These are phyloP conservation scores for Picathartes gymnocephalus DNA, from an alignment of 2,113 vertebrate species.

Conservation along the genomic window DNA sequence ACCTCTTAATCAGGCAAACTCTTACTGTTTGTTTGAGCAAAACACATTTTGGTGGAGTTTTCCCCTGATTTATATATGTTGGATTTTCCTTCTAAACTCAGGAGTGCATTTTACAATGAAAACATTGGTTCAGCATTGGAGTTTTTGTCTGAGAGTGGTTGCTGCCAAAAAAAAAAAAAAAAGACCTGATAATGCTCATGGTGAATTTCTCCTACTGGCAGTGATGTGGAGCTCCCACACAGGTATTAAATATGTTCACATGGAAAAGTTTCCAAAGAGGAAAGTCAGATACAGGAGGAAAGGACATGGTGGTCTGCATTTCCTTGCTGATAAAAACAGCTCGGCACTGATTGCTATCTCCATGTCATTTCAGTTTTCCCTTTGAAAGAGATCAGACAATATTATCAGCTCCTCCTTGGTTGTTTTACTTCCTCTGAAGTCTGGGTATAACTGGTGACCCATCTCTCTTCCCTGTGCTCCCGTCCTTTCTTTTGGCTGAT, in stretches of 20 bases:
- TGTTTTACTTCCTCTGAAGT: conserved; percentile 38
- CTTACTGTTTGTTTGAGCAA: neutral
- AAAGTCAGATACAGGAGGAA: neutral
- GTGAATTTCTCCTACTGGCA: neutral
- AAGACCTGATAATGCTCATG: neutral
- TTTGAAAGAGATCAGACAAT: conserved; percentile 30
- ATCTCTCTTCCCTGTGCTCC: neutral
- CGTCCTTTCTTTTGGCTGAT: neutral
- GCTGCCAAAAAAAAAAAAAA: neutral
- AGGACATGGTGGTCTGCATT: neutral
- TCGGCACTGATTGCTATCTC: conserved; percentile 7
- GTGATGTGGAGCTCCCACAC: rapidly evolving
- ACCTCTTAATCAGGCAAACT: neutral
- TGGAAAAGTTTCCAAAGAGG: neutral
- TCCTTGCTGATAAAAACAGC: neutral
- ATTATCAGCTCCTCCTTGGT: neutral
- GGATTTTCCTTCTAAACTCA: neutral
- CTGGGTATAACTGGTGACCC: neutral
- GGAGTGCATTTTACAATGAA: neutral
- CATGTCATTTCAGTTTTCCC: conserved; percentile 20
- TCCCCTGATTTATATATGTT: neutral
- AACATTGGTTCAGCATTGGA: neutral
- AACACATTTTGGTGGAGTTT: neutral
- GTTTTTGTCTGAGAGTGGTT: neutral
- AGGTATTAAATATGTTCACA: neutral